phyloP scores from a whole-genome alignment of 35 echinoderm and acorn worm genomes.

The Amphiura filiformis region DNA sequence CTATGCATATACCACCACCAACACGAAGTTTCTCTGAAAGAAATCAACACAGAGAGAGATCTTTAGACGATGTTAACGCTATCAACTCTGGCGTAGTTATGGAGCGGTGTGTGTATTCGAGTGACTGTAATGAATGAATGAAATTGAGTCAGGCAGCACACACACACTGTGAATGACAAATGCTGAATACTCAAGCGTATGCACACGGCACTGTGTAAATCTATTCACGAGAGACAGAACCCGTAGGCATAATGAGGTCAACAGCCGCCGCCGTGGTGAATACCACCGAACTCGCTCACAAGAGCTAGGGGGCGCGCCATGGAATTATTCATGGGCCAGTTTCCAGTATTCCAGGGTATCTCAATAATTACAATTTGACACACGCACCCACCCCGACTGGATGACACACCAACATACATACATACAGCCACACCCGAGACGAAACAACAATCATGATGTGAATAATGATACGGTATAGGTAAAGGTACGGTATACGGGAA shows the following conservation, averaged over 20 bases:
- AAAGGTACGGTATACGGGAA: too few relatives aligned
- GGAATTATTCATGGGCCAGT: too few relatives aligned
- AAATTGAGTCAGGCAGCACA: not conserved
- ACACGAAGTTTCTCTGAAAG: not conserved
- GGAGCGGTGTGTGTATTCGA: not conserved
- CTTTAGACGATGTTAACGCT: too few relatives aligned
- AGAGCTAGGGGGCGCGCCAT: too few relatives aligned
- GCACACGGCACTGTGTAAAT: not conserved
- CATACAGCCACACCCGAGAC: too few relatives aligned
- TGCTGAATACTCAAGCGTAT: not conserved
- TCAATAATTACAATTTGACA: too few relatives aligned
- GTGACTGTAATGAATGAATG: not conserved
- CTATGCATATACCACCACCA: not conserved
- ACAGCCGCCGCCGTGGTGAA: not conserved
- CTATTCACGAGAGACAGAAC: not conserved
- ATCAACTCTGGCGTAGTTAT: not conserved
- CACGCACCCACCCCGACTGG: too few relatives aligned
- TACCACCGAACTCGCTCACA: too few relatives aligned
- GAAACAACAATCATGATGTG: too few relatives aligned
- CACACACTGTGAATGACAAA: not conserved
- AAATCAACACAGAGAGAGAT: not conserved
- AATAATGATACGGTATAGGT: too few relatives aligned
- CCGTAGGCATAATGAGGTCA: slow-evolving; percentile 1
- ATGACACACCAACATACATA: too few relatives aligned
- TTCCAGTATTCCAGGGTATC: too few relatives aligned